A percentile compares a stretch with the other conserved stretches of the same genome.
Conservation (phyloP, 2,113 vertebrate species). For the Saccopteryx bilineata region DNA sequence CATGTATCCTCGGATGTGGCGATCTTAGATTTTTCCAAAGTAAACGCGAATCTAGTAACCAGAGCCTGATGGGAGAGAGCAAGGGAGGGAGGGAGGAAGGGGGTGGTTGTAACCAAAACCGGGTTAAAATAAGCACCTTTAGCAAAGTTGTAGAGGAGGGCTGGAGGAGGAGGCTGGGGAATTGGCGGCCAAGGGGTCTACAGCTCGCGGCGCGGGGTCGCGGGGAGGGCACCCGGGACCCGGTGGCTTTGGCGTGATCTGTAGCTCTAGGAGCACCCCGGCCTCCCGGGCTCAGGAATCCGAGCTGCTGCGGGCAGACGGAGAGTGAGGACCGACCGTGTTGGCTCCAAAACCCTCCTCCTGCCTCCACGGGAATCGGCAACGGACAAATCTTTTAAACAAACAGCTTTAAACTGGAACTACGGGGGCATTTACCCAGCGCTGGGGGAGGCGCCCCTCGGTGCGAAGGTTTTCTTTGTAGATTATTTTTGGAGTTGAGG, state of each 20-base stretch:
- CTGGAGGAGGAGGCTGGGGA: background rate
- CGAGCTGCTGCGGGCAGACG: background rate
- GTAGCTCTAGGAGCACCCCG: background rate
- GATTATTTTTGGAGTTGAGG: conserved; percentile 66
- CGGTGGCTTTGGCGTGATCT: background rate
- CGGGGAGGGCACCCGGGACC: conserved; percentile 3
- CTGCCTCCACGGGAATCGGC: conserved; percentile 48
- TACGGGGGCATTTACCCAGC: conserved; percentile 61
- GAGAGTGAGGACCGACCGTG: conserved; percentile 16
- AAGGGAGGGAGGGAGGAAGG: background rate
- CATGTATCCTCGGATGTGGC: conserved; percentile 72
- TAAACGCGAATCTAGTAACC: conserved; percentile 78
- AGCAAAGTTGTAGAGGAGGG: conserved; percentile 63
- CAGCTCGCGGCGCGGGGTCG: background rate
- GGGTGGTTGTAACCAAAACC: conserved; percentile 71
- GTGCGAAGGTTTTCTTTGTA: conserved; percentile 52
- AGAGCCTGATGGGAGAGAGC: conserved; percentile 26
- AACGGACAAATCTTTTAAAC: conserved; percentile 77
- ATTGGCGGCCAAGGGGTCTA: background rate
- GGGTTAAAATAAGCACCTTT: conserved; percentile 67
- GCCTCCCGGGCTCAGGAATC: background rate
- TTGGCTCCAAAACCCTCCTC: conserved; percentile 6
- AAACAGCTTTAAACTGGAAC: conserved; percentile 79
- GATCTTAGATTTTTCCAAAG: conserved; percentile 79
- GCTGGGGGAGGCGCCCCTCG: conserved; percentile 59